Evolutionary conservation across 1,140 invertebrate genomes (phyloP).

Genomic region (Adoxophyes honmai): DNA sequence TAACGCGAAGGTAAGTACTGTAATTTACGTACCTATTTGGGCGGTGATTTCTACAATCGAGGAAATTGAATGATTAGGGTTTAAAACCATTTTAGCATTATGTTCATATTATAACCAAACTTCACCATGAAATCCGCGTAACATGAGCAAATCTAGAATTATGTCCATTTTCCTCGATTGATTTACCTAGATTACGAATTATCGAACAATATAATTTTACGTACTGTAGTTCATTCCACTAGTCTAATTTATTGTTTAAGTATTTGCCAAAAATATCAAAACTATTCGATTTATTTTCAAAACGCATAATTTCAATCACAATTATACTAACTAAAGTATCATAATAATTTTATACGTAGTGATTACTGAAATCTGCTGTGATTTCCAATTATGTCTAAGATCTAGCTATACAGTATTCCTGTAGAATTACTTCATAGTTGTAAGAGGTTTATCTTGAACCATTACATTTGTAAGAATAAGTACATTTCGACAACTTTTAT

Average conservation of each 20-base stretch:
- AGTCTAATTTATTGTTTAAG: constrained; percentile 28
- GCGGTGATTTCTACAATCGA: too few relatives aligned
- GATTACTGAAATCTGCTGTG: constrained; percentile 52
- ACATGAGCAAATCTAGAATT: too few relatives aligned
- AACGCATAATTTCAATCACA: constrained; percentile 23
- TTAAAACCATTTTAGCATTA: too few relatives aligned
- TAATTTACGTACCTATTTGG: too few relatives aligned
- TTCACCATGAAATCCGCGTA: too few relatives aligned
- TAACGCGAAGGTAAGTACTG: too few relatives aligned
- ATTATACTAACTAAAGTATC: constrained; percentile 12
- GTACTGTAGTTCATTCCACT: constrained; percentile 32
- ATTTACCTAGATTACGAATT: constrained; percentile 4
- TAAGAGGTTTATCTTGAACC: not conserved
- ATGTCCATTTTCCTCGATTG: too few relatives aligned
- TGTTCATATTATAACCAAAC: too few relatives aligned
- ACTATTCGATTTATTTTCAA: constrained; percentile 10
- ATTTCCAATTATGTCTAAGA: constrained; percentile 53
- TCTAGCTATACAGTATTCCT: constrained; percentile 11
- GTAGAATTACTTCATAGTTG: not conserved
- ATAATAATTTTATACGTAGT: constrained; percentile 26
- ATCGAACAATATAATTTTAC: constrained; percentile 39
- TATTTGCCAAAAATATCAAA: constrained; percentile 12
- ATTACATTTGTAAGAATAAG: not conserved
- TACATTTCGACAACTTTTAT: too few relatives aligned
- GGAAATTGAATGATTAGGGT: too few relatives aligned